These are phyloP conservation scores for Drosophila mulleri DNA, from an alignment of 2,888 invertebrate species.

Conservation along the genomic window DNA sequence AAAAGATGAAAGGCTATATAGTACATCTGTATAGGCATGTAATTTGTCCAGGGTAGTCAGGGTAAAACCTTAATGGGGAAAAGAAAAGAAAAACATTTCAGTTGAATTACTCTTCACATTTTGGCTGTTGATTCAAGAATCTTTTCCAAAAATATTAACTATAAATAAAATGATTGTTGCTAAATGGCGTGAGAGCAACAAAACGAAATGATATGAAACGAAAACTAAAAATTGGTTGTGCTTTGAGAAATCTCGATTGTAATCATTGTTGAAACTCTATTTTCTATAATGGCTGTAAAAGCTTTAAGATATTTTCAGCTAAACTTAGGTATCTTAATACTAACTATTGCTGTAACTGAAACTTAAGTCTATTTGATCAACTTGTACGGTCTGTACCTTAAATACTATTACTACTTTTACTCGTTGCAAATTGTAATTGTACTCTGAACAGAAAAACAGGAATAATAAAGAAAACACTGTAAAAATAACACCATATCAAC, in stretches of 20 bases:
- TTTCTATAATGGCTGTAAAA: conserved; percentile 49
- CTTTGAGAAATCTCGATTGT: conserved; percentile 57
- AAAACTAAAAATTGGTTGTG: conserved; percentile 72
- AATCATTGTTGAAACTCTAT: conserved; percentile 58
- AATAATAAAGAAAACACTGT: conserved; percentile 64
- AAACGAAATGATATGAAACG: conserved; percentile 39
- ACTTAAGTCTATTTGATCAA: conserved; percentile 67
- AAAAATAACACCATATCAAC: conserved; percentile 83
- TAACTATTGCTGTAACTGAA: conserved; percentile 62
- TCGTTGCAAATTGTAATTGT: conserved; percentile 43
- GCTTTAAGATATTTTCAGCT: conserved; percentile 38
- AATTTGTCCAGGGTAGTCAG: conserved; percentile 64
- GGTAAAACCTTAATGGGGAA: conserved; percentile 44
- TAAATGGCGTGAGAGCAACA: neutral
- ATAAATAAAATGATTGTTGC: conserved; percentile 7
- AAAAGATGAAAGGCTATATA: neutral
- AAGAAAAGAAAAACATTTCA: conserved; percentile 17
- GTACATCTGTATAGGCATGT: conserved; percentile 23
- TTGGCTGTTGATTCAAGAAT: conserved; percentile 64
- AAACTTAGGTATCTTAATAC: conserved; percentile 47
- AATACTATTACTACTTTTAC: conserved; percentile 44
- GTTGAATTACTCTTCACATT: conserved; percentile 46
- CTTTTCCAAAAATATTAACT: conserved; percentile 19
- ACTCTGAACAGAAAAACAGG: conserved; percentile 30
- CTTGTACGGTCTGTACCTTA: conserved; percentile 47